Conservation (phyloP, 2,113 vertebrate genomes). For the Anoura caudifer region DNA sequence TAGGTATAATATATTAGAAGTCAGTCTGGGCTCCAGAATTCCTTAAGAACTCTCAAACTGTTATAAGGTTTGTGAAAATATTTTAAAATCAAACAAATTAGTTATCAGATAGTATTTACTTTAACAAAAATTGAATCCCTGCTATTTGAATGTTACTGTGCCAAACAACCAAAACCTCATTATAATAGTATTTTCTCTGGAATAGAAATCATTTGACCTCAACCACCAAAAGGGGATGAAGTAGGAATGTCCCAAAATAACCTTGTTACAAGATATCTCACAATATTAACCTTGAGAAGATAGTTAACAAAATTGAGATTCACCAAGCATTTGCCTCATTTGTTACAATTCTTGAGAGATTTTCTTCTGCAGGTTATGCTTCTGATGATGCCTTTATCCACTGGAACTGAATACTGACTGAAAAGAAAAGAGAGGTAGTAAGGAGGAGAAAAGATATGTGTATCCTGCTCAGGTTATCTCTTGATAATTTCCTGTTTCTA, state of each 20-base stretch:
- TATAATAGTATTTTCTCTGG: neutral
- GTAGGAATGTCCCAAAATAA: neutral
- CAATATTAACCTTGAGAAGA: slow-evolving; percentile 16
- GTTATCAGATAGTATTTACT: neutral
- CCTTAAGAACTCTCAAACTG: neutral
- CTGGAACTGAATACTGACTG: neutral
- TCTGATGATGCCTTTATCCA: neutral
- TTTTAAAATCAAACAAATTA: neutral
- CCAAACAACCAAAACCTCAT: neutral
- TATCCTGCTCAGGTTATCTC: neutral
- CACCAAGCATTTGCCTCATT: neutral
- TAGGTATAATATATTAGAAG: neutral
- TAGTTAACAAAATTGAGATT: slow-evolving; percentile 6
- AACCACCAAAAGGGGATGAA: neutral
- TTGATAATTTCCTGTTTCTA: neutral
- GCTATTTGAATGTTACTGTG: neutral
- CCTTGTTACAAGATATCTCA: neutral
- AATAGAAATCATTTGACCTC: neutral
- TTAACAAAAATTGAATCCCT: neutral
- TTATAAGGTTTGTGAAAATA: neutral
- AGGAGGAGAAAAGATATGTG: neutral
- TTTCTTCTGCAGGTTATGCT: neutral
- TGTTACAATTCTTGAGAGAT: neutral
- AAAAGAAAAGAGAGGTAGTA: neutral
- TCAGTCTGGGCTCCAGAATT: neutral